phyloP scores from a whole-genome alignment of 2,888 invertebrate species.

The Dasysyrphus albostriatus region DNA sequence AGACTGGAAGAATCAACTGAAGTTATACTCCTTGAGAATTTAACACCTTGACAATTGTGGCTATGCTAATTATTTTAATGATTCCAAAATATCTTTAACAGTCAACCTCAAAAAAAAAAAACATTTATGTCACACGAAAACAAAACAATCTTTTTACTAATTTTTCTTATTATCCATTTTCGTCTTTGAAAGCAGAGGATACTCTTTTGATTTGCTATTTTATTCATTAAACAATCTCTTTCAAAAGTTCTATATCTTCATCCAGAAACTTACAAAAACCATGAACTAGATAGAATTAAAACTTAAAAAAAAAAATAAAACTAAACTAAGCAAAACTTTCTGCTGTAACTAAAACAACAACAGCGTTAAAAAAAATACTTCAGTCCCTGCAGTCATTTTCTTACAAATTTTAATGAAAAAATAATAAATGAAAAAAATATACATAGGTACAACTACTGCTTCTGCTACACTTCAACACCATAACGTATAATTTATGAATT shows the following conservation, averaged over 20 bases:
- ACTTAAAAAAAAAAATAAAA: neutral
- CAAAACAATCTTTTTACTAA: too few relatives aligned
- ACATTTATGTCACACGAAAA: too few relatives aligned
- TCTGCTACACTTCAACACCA: constrained; percentile 18
- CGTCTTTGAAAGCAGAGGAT: neutral
- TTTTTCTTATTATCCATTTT: neutral
- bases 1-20: too few relatives aligned
- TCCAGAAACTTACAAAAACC: neutral
- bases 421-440: neutral
- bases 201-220: constrained; percentile 22
- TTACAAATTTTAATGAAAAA: constrained; percentile 24
- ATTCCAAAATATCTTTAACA: neutral
- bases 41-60: too few relatives aligned
- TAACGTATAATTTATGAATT: constrained; percentile 22
- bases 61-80: neutral
- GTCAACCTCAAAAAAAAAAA: too few relatives aligned
- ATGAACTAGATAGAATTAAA: constrained; percentile 34
- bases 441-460: neutral
- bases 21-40: too few relatives aligned
- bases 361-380: neutral
- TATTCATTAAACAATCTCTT: constrained; percentile 15
- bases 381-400: constrained; percentile 33
- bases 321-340: constrained; percentile 28
- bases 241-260: constrained; percentile 10
- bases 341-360: constrained; percentile 7